Percentiles rank a stretch among this genome's conserved stretches.
These are phyloP conservation scores for Corbicula japonica DNA, from an alignment of 2,888 invertebrate genomes.

Conservation along the genomic window DNA sequence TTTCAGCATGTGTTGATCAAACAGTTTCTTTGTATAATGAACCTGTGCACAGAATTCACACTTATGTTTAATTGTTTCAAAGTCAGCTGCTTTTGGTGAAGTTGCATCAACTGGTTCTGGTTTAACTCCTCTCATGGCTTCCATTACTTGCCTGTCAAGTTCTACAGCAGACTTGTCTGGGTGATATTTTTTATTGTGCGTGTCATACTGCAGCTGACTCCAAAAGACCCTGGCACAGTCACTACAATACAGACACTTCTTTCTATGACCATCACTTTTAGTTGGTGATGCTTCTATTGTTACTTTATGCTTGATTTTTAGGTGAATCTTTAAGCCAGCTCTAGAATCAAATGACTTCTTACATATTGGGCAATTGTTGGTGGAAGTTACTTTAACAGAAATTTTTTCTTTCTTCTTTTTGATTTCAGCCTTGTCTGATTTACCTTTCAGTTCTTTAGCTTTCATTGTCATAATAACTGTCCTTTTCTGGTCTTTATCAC, in stretches of 20 bases:
- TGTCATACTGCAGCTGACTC: constrained; percentile 22
- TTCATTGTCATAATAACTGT: too few species aligned
- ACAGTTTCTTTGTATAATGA: constrained; percentile 43
- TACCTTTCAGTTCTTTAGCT: too few species aligned
- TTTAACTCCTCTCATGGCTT: constrained; percentile 18
- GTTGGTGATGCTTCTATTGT: constrained; percentile 13
- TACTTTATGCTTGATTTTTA: constrained; percentile 37
- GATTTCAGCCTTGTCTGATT: too few species aligned
- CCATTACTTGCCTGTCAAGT: constrained; percentile 36
- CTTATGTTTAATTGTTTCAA: constrained; percentile 37
- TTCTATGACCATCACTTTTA: neutral
- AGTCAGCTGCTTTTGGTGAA: too few species aligned
- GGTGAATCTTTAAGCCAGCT: constrained; percentile 22
- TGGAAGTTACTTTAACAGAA: neutral
- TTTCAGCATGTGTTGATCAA: constrained; percentile 50
- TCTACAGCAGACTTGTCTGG: constrained; percentile 33
- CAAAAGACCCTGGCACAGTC: constrained; percentile 39
- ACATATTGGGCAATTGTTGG: constrained; percentile 31
- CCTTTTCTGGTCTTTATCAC: neutral
- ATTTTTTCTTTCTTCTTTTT: neutral
- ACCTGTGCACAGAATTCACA: constrained; percentile 50
- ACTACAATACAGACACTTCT: constrained; percentile 38
- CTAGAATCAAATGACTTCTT: constrained; percentile 12
- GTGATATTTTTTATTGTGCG: constrained; percentile 24
- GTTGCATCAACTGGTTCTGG: constrained; percentile 6